phyloP scores from a whole-genome alignment of 2,113 vertebrate species.

The Hippocampus zosterae region DNA sequence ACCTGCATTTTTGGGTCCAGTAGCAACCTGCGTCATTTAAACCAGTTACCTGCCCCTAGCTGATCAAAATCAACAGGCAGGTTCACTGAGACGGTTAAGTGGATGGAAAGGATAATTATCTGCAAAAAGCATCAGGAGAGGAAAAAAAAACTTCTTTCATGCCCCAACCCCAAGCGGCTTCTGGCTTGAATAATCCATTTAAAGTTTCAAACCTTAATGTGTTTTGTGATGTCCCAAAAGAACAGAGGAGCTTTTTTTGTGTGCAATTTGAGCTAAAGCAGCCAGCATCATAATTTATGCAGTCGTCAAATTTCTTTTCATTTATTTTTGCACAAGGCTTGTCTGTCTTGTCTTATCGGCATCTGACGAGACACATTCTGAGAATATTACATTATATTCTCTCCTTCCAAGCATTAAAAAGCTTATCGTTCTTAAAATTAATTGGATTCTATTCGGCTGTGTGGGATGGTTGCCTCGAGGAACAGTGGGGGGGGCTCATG shows the following conservation, averaged over 20 bases:
- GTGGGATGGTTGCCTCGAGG: not conserved
- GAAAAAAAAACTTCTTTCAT: not conserved
- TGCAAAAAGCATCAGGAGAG: not conserved
- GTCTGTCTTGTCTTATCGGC: not conserved
- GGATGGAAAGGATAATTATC: not conserved
- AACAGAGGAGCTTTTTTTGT: not conserved
- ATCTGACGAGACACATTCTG: not conserved
- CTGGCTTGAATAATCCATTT: not conserved
- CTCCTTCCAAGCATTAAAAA: not conserved
- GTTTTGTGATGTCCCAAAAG: not conserved
- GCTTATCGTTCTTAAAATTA: not conserved
- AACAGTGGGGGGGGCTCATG: not conserved
- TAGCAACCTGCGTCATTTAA: not conserved
- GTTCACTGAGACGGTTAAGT: not conserved
- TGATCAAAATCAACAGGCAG: not conserved
- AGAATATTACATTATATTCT: not conserved
- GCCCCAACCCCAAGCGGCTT: not conserved
- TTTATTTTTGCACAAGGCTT: not conserved
- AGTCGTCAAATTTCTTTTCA: not conserved
- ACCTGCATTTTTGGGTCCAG: no score
- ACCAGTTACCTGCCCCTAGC: not conserved
- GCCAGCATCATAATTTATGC: not conserved
- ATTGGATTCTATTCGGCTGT: not conserved
- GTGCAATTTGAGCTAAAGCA: not conserved
- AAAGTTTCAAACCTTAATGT: not conserved